Evolutionary conservation across 2,797 vertebrate species (phyloP).

Genomic region (Chromis chromis): DNA sequence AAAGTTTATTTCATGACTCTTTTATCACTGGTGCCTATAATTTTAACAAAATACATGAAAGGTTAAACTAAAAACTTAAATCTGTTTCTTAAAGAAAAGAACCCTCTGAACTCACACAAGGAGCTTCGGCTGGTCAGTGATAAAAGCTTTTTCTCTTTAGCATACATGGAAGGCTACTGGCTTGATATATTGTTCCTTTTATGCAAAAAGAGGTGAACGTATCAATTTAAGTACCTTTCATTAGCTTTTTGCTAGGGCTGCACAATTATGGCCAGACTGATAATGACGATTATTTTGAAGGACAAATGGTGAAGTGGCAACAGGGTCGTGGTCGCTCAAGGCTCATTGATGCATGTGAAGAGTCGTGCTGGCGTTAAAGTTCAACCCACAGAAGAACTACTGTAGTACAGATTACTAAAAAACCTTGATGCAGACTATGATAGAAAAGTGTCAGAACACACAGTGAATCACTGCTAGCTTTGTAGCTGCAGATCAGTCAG

Average conservation of each 20-base stretch:
- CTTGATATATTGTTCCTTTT: conserved; percentile 33
- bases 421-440: no score
- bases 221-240: conserved; percentile 35
- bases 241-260: neutral
- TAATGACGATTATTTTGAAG: no score
- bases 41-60: conserved; percentile 1
- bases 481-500: no score
- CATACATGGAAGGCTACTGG: neutral
- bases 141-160: conserved; percentile 11
- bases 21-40: conserved; percentile 12
- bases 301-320: no score
- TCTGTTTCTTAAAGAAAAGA: conserved; percentile 13
- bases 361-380: no score
- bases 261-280: no score
- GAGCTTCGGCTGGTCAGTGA: conserved; percentile 16
- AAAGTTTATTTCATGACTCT: neutral
- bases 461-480: no score
- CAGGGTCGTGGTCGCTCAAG: no score
- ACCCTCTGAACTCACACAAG: conserved; percentile 6
- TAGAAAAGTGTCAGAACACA: no score
- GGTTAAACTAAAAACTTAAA: conserved; percentile 10
- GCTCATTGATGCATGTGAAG: no score
- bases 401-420: no score
- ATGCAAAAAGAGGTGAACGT: conserved; percentile 37
- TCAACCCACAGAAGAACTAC: no score